Evolutionary conservation across 1,140 invertebrate species (phyloP), one percentile per base, ranked within the genome.

Genomic region (Drosophila insularis): DNA sequence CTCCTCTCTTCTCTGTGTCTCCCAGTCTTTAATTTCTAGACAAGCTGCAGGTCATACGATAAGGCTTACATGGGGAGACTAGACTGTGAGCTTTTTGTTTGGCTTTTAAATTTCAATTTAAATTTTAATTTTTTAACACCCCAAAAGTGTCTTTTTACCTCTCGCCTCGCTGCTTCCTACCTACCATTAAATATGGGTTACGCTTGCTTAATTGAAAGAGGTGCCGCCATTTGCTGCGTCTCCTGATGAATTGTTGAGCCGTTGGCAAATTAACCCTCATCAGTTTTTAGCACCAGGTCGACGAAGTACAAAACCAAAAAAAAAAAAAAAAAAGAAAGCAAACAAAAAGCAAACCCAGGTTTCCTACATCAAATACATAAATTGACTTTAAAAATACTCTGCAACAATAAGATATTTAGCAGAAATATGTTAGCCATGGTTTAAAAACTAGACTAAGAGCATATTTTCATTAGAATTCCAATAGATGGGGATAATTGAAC

Each of bases 81-180:
- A 32, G 35, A 17, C 13, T n/a, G 11, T 27, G 40, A 10, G 56
- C 31, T 50, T 54, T 76, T 78, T 87, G 84, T 80, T 87, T 84
- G 81, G 80, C 80, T 87, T 87, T 87, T 80, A 89, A 87, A 87
- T 87, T 89, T 89, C 73, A 87, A 89, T 87, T 87, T 87, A 89
- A 87, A 87, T 87, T 89, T 89, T 74, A 87, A 89, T 87, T 87
- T 87, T 84, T 87, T 79, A 27, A 75, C 82, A 43, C 31, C 55
- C 80, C 14, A 63, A 27, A 19, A 39, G 64, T 58, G 63, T 37
- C 43, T 61, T 63, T 54, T 27, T 54, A 43, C 31, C 21, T 40
- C 40, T 27, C 14, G 17, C 8, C 8, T 46, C 14, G 7, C 58
- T 31, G 7, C 8, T 3, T 11, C 8, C 17, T 1, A 27, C 27